Conservation (phyloP, 2,888 invertebrate genomes). For the Andrena hattorfiana region DNA sequence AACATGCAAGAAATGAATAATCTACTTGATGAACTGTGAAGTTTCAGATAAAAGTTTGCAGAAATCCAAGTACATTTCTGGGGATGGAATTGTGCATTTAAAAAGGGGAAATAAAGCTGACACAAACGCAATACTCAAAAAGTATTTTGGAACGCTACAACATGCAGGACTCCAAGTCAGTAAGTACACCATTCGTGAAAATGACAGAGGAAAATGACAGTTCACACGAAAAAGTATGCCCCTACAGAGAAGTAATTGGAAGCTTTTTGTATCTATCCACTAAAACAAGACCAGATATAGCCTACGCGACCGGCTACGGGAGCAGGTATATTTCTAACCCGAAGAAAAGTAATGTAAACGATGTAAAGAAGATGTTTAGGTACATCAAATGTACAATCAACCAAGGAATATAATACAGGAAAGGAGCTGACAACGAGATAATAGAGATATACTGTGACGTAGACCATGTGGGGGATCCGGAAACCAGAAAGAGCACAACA, state of each 20-base stretch:
- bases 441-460: not conserved
- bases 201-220: not conserved
- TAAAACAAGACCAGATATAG: slow-evolving; percentile 1
- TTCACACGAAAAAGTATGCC: not conserved
- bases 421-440: not conserved
- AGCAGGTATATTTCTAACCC: not conserved
- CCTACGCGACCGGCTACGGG: not conserved
- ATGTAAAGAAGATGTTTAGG: slow-evolving; percentile 2
- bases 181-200: not conserved
- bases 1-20: not conserved
- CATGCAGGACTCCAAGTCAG: slow-evolving; percentile 1
- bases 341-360: not conserved
- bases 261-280: slow-evolving; percentile 4
- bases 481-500: not conserved
- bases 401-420: not conserved
- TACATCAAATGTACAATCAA: not conserved
- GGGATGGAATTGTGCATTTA: not conserved
- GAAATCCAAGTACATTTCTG: not conserved
- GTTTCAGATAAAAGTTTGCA: not conserved
- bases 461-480: not conserved
- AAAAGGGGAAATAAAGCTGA: not conserved
- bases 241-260: not conserved
- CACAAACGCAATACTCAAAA: not conserved
- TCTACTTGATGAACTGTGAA: not conserved
- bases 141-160: not conserved